Evolutionary conservation across 1,140 invertebrate species (phyloP).

Genomic region (Trypoxylus dichotomus): DNA sequence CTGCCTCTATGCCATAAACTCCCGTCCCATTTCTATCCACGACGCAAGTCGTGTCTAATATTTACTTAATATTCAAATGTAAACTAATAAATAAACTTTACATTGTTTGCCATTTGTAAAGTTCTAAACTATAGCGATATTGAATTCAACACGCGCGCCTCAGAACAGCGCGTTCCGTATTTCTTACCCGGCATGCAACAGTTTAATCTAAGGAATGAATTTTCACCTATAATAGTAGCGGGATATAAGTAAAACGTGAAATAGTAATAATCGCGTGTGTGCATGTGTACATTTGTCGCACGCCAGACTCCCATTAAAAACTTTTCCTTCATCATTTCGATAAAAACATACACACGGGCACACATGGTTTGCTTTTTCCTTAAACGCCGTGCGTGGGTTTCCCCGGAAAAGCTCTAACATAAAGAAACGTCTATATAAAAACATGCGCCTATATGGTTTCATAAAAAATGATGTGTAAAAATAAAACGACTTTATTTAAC

Average conservation of each 20-base stretch:
- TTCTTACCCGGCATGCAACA: constrained; percentile 1
- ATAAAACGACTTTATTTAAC: too few species aligned
- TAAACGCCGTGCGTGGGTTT: background rate
- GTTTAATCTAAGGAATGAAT: constrained; percentile 17
- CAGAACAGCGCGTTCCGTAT: background rate
- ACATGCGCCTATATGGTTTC: background rate
- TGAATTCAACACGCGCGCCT: constrained; percentile 9
- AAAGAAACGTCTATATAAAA: background rate
- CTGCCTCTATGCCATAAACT: background rate
- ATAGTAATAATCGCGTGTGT: constrained; percentile 15
- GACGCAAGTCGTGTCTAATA: background rate
- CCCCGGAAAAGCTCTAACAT: background rate
- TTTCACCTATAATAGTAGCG: background rate
- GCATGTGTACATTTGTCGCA: constrained; percentile 6
- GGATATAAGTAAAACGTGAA: constrained; percentile 7
- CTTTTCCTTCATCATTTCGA: constrained; percentile 5
- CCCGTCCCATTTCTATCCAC: background rate
- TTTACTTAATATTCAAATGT: constrained; percentile 11
- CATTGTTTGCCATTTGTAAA: constrained; percentile 7
- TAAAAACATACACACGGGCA: constrained; percentile 14
- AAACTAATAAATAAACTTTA: constrained; percentile 6
- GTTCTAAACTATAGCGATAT: constrained; percentile 13
- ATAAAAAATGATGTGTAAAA: background rate
- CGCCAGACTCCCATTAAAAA: constrained; percentile 10
- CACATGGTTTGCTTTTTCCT: background rate